Evolutionary conservation across 1,140 invertebrate species (phyloP), one percentile per base, ranked within the genome.

Genomic region (Drosophila pruinosa): DNA sequence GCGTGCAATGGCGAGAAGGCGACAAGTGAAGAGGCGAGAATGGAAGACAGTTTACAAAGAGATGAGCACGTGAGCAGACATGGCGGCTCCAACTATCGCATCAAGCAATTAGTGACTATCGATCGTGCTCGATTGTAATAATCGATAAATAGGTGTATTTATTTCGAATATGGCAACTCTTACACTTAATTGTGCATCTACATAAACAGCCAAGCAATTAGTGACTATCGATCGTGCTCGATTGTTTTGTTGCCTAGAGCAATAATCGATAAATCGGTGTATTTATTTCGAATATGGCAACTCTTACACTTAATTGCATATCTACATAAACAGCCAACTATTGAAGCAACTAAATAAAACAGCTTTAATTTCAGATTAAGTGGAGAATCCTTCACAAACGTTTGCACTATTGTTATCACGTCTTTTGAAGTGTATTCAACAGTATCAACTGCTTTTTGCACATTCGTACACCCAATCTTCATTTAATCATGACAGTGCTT

Each of bases 1-100:
- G 81, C 77, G 81, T 81, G 64, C 47, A 63, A 79, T 71, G 43
- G 28, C 38, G 54, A 63, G 56, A 38, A 43, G 21, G 39, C 36
- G 52, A 38, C 39, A 21, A 57, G 59, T 62, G 56, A 28, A 45
- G 24, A 61, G 38, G 12, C 12, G 38, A 28, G 64, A 48, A 38
- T 21, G 34, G n/a, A 34, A 21, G 43, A 48, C 43, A 58, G 19
- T 26, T 26, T 47, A 14, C 26, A 47, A 31, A 63, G 52, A 41
- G 39, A 50, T 57, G 21, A n/a, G 10, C 17, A 4, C 24, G 24
- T 52, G 36, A 47, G 28, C n/a, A n/a, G 17, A 58, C 34, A 31
- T 15, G 12, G 8, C 19, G 28, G 8, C 36, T 22, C 36, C 34
- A 57, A 45, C 24, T 45, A 45, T 56, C 21, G 36, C 7, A 50